Evolutionary conservation across 2,888 invertebrate species (phyloP).

Genomic region (Philereme vetulata): DNA sequence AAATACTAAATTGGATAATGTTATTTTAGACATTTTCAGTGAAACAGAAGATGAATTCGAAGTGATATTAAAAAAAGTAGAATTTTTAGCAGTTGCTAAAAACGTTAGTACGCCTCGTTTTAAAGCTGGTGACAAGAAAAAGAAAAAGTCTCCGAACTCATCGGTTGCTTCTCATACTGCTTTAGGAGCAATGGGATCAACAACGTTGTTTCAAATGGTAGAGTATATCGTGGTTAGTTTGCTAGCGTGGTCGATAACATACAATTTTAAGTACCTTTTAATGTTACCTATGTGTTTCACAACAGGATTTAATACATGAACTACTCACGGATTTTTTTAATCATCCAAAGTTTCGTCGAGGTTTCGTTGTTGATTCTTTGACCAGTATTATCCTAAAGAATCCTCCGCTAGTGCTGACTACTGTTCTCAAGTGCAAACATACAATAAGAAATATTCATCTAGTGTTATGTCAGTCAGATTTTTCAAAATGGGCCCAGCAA

Average conservation of each 20-base stretch:
- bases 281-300: slow-evolving; percentile 25
- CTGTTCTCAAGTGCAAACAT: slow-evolving; percentile 66
- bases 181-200: slow-evolving; percentile 59
- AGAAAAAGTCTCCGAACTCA: slow-evolving; percentile 58
- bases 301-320: slow-evolving; percentile 67
- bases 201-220: slow-evolving; percentile 71
- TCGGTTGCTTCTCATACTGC: slow-evolving; percentile 57
- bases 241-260: no score
- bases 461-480: slow-evolving; percentile 70
- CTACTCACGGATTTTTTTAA: slow-evolving; percentile 64
- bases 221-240: neutral
- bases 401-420: slow-evolving; percentile 59
- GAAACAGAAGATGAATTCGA: slow-evolving; percentile 64
- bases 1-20: neutral
- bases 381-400: slow-evolving; percentile 64
- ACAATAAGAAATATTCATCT: slow-evolving; percentile 66
- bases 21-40: slow-evolving; percentile 48
- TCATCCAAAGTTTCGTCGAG: slow-evolving; percentile 57
- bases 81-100: slow-evolving; percentile 57
- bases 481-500: slow-evolving; percentile 64
- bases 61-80: slow-evolving; percentile 59
- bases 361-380: slow-evolving; percentile 70
- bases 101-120: slow-evolving; percentile 64
- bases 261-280: neutral
- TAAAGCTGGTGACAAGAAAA: slow-evolving; percentile 67